phyloP scores from a whole-genome alignment of 2,797 vertebrate genomes.

The Phataginus tricuspis region DNA sequence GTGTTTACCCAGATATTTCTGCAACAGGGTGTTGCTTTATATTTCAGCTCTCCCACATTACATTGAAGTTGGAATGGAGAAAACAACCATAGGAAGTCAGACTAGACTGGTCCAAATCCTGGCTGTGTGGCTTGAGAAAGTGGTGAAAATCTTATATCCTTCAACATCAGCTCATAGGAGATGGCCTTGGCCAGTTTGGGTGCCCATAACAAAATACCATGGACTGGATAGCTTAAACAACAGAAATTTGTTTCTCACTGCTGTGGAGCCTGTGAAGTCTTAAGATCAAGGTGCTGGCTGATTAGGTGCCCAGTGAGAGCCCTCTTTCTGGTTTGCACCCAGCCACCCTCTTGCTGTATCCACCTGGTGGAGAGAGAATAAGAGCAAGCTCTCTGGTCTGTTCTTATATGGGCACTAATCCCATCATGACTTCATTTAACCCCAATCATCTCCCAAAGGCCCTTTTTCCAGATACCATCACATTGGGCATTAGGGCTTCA shows the following conservation, averaged over 20 bases:
- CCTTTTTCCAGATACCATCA: neutral
- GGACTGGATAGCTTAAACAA: neutral
- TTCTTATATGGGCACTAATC: neutral
- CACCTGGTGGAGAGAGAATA: neutral
- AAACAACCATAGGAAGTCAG: neutral
- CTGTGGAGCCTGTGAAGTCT: neutral
- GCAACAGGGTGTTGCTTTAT: neutral
- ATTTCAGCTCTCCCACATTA: neutral
- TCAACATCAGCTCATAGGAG: neutral
- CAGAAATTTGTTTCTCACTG: neutral
- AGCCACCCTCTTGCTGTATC: neutral
- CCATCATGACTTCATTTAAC: neutral
- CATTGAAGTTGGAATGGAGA: neutral
- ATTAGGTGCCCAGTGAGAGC: neutral
- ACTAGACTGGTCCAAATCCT: neutral
- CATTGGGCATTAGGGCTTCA: neutral
- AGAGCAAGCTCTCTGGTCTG: neutral
- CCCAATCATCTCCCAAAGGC: neutral
- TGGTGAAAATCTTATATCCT: neutral
- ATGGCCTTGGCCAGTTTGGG: neutral
- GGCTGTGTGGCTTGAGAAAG: neutral
- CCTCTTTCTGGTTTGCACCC: neutral
- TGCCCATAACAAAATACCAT: neutral
- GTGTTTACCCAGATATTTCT: slow-evolving; percentile 14
- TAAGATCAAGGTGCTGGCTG: neutral